Base-by-base conservation (phyloP, 2,797 vertebrate genomes). In the Eleutherodactylus coqui region DNA sequence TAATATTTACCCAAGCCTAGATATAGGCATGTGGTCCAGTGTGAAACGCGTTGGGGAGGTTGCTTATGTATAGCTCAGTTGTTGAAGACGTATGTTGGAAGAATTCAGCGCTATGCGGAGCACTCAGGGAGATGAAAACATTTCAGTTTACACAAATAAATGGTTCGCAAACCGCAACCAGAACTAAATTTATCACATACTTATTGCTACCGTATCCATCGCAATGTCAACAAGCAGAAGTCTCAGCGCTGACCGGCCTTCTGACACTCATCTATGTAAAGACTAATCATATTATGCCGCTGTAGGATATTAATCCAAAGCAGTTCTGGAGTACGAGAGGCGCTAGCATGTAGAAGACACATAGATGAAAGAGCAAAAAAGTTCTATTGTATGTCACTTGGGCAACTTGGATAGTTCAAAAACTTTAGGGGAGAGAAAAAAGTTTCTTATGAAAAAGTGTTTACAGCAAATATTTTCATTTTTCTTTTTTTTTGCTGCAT, bases 1-100 rank as follows among this genome's bases (percentile, higher is more conserved):
- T 79, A 87, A 87, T 87, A 87, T 87, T 87, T 87, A 87, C 86
- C 84, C 76, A 67, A 75, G 82, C 84, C 86, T 75, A 80, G 82
- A 84, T 87, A 87, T 87, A 87, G 82, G 72, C 82, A 79, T 84
- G 86, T 75, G 86, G 86, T 84, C 64, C 77, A 45, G 69, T 19
- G 45, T 75, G 75, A 67, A 79, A 80, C 58, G 82, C 62, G 82
- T 41, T 58, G 38, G 32, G 36, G 75, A 79, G 67, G 36, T 19
- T 19, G 38, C 72, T 84, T 36, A 79, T 87, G 62, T 87, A 80
- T 80, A 79, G 82, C 75, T 79, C 19, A 47, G 41, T 87, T 84
- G 82, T 84, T 87, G 76, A 34, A 53, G 82, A 84, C 47, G 17
- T 84, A 81, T 81, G 70, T 64, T 51, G 83, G 77, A 78, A 84